Evolutionary conservation across 2,113 vertebrate genomes (phyloP), one percentile per base, ranked within the genome.

Genomic region (Neomonachus schauinslandi): DNA sequence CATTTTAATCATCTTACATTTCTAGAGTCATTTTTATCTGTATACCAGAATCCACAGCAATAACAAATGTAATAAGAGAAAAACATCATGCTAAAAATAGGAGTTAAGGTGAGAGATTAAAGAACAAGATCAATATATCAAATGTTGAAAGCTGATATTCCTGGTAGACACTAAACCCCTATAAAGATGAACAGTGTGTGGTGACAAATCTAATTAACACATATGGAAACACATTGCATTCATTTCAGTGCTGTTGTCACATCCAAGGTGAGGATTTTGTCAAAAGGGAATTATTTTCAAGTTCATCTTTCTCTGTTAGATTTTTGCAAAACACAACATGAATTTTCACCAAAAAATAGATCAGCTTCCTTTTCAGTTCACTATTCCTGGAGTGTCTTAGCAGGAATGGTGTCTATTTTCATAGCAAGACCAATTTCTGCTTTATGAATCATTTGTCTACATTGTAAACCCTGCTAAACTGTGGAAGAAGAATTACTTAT

Each of bases 171-270:
- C 16, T 10, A 18, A 33, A 53, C 28, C 21, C 11, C 42, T 81
- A 12, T 82, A 22, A 16, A 59, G 88, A 61, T 88, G 28, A 59
- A 21, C 7, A 55, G 26, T 79, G 39, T n/a, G 39, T 91, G 74
- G 89, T 92, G 33, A 91, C 76, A 94, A 94, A 94, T 93, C 76
- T 72, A 98, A 31, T 98, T 94, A 98, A 36, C 90, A 96, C 87
- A 51, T 49, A 49, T 2, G 0, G 2, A 97, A 14, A 67, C 2
- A 24, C 9, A 63, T 63, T 65, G 5, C 10, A 79, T 59, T 26
- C 46, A 19, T 61, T 85, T 97, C 79, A 74, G 46, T 77, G 26
- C 14, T 94, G 0, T 21, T 94, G 39, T 77, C 53, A 46, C 49
- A 94, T 82, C 28, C 22, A 82, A 90, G 46, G 77, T 93, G 89